Evolutionary conservation across 2,113 vertebrate genomes (phyloP).

Genomic region (Oceanites oceanicus): DNA sequence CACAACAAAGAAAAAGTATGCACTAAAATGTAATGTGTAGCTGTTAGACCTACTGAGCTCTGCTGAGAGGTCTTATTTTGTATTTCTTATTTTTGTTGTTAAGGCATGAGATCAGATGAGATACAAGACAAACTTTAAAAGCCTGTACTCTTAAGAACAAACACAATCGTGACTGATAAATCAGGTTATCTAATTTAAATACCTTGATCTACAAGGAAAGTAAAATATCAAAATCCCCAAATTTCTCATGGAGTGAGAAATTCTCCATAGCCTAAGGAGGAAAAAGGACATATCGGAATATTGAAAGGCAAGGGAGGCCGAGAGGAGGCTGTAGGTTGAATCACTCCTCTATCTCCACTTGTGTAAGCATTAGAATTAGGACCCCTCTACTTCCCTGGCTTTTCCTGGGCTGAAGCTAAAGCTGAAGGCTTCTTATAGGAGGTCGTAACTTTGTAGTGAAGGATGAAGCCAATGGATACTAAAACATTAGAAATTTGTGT

Average conservation of each 20-base stretch:
- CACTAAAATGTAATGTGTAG: neutral
- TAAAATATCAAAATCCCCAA: neutral
- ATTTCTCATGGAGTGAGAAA: neutral
- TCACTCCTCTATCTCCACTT: neutral
- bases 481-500: neutral
- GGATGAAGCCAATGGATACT: neutral
- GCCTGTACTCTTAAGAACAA: neutral
- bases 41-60: neutral
- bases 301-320: neutral
- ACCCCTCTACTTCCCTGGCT: neutral
- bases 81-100: neutral
- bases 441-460: neutral
- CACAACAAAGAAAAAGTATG: neutral
- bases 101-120: neutral
- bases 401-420: neutral
- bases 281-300: neutral
- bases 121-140: neutral
- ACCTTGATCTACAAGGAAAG: neutral
- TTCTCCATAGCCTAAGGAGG: rapidly evolving
- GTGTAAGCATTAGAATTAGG: neutral
- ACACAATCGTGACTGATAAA: neutral
- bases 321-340: neutral
- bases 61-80: neutral
- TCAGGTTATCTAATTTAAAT: neutral
- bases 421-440: neutral